A percentile compares a stretch with the other conserved stretches of the same genome.
Evolutionary conservation across 1,140 invertebrate species (phyloP).

Genomic region (Danaus plexippus): DNA sequence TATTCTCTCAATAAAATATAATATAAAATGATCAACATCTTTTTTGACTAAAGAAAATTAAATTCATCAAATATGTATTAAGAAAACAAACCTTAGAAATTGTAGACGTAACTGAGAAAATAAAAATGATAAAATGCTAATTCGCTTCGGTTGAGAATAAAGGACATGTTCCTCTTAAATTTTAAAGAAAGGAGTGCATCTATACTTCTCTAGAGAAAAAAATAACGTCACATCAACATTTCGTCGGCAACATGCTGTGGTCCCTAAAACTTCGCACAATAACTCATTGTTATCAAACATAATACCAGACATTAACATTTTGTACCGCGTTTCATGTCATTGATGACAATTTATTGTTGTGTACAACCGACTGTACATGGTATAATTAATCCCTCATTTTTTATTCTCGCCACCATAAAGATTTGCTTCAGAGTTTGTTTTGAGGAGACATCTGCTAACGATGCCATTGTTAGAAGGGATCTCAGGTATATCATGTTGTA

Average conservation of each 20-base stretch:
- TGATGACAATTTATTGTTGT: conserved; percentile 68
- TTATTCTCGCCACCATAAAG: conserved; percentile 53
- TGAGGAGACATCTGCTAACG: conserved; percentile 63
- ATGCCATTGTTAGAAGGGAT: conserved; percentile 47
- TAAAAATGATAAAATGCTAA: too few relatives aligned
- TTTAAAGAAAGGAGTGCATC: conserved; percentile 16
- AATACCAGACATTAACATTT: conserved; percentile 68
- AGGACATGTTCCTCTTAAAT: too few relatives aligned
- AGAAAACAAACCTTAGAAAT: too few relatives aligned
- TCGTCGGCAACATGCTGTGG: conserved; percentile 36
- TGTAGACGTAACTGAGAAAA: too few relatives aligned
- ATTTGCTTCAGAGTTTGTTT: conserved; percentile 60
- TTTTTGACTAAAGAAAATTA: too few relatives aligned
- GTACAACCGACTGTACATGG: conserved; percentile 36
- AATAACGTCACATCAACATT: conserved; percentile 43
- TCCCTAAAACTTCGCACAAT: conserved; percentile 58
- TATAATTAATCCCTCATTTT: conserved; percentile 68
- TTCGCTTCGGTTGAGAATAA: too few relatives aligned
- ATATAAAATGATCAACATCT: too few relatives aligned
- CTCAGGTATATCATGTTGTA: conserved; percentile 58
- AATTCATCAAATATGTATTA: too few relatives aligned
- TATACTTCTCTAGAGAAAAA: conserved; percentile 28
- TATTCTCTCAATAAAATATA: too few relatives aligned
- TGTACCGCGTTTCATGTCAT: conserved; percentile 62
- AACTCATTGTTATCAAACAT: conserved; percentile 64